These are phyloP conservation scores for Drosophila formosana DNA, from an alignment of 2,888 invertebrate species.

Conservation along the genomic window DNA sequence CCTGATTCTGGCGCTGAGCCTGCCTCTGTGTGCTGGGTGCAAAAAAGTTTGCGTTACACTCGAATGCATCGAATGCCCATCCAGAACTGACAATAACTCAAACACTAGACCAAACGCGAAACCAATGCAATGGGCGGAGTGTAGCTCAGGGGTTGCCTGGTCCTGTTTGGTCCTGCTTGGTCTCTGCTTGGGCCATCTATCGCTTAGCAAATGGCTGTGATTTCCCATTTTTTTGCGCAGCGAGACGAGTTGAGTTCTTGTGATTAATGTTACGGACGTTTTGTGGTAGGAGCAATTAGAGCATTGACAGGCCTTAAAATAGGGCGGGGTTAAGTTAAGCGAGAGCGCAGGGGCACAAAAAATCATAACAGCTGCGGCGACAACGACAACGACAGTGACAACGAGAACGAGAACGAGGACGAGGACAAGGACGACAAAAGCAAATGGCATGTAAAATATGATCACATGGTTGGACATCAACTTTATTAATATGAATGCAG, in stretches of 20 bases:
- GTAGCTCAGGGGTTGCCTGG: constrained; percentile 2
- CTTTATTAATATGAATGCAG: constrained; percentile 40
- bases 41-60: constrained; percentile 79
- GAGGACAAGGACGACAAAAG: constrained; percentile 27
- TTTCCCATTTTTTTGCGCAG: constrained; percentile 50
- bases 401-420: background rate
- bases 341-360: constrained; percentile 9
- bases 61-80: constrained; percentile 81
- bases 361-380: constrained; percentile 68
- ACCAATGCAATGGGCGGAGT: constrained; percentile 1
- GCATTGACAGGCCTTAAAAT: constrained; percentile 73
- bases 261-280: constrained; percentile 69
- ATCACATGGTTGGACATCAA: constrained; percentile 60
- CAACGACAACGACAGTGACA: constrained; percentile 41
- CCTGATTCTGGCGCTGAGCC: constrained; percentile 32
- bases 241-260: constrained; percentile 67
- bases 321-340: background rate
- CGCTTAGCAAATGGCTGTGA: constrained; percentile 80
- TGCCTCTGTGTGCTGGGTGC: constrained; percentile 25
- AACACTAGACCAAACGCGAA: constrained; percentile 40
- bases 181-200: constrained; percentile 51
- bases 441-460: constrained; percentile 80
- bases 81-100: constrained; percentile 77
- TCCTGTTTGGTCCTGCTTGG: constrained; percentile 12
- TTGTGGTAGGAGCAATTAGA: constrained; percentile 80